These are phyloP conservation scores for Oreochromis tanganicae DNA, from an alignment of 2,113 vertebrate species.

Conservation along the genomic window DNA sequence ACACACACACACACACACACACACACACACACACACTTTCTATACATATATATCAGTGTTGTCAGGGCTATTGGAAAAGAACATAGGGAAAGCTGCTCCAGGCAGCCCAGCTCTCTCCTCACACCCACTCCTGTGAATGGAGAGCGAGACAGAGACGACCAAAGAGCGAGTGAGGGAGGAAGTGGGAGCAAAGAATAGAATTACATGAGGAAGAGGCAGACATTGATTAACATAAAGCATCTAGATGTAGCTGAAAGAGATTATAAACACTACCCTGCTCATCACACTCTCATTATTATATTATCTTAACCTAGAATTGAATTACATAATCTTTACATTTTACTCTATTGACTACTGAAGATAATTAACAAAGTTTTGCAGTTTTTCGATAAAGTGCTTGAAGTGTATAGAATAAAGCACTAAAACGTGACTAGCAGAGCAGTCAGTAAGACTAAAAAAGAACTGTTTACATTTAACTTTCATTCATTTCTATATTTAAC, in stretches of 20 bases:
- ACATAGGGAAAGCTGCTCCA: conserved; percentile 22
- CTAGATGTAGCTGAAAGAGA: conserved; percentile 9
- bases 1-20: background rate
- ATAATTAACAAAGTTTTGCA: background rate
- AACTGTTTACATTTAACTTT: background rate
- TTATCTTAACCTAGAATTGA: background rate
- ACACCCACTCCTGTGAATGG: background rate
- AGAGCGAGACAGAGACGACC: background rate
- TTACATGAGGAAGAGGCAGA: conserved; percentile 24
- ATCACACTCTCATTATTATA: background rate
- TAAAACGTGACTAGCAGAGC: background rate
- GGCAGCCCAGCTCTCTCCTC: conserved; percentile 20
- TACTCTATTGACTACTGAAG: background rate
- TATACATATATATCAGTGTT: background rate
- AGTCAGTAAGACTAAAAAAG: background rate
- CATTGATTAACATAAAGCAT: conserved; percentile 20
- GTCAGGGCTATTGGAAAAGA: conserved; percentile 8
- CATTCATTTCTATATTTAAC: background rate
- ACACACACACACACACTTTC: background rate
- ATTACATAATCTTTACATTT: background rate
- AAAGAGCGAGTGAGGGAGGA: background rate
- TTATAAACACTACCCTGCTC: background rate
- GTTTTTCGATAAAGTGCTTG: background rate
- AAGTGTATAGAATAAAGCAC: background rate
- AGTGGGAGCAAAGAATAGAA: conserved; percentile 23